Evolutionary conservation across 2,888 invertebrate genomes (phyloP).

Genomic region (Acanthosoma haemorrhoidale): DNA sequence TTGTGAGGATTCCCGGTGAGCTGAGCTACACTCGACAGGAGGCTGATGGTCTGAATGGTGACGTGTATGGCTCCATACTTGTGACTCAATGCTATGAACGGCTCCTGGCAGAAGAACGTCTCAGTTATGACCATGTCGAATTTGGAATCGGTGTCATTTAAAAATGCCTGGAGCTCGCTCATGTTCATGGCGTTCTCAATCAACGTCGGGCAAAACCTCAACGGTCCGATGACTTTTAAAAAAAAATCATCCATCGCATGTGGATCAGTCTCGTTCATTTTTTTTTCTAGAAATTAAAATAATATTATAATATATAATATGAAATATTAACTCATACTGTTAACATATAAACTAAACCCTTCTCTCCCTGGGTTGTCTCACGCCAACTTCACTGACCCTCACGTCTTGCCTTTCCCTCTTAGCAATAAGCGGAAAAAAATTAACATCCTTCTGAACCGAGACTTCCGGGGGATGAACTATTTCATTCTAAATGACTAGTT

Average conservation of each 20-base stretch:
- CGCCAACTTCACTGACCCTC: too few relatives aligned
- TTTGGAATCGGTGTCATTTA: constrained; percentile 28
- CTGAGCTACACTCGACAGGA: background rate
- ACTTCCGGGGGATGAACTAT: too few relatives aligned
- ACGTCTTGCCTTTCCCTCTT: too few relatives aligned
- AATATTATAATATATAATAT: too few relatives aligned
- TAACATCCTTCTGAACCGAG: too few relatives aligned
- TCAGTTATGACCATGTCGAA: constrained; percentile 39
- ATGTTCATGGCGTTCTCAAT: background rate
- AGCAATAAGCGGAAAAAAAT: too few relatives aligned
- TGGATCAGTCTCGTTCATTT: background rate
- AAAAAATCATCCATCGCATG: background rate
- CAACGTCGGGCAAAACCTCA: background rate
- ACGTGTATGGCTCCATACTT: constrained; percentile 37
- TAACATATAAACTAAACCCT: too few relatives aligned
- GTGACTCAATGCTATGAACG: constrained; percentile 34
- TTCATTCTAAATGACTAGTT: too few relatives aligned
- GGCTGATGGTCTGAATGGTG: constrained; percentile 13
- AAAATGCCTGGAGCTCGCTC: background rate
- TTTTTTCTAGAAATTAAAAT: too few relatives aligned
- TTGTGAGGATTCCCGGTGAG: constrained; percentile 32
- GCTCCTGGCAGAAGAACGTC: constrained; percentile 36
- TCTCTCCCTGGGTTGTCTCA: too few relatives aligned
- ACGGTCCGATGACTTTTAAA: background rate
- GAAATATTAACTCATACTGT: too few relatives aligned